Evolutionary conservation across 2,797 vertebrate species (phyloP).

Genomic region (Pogonophryne albipinna): DNA sequence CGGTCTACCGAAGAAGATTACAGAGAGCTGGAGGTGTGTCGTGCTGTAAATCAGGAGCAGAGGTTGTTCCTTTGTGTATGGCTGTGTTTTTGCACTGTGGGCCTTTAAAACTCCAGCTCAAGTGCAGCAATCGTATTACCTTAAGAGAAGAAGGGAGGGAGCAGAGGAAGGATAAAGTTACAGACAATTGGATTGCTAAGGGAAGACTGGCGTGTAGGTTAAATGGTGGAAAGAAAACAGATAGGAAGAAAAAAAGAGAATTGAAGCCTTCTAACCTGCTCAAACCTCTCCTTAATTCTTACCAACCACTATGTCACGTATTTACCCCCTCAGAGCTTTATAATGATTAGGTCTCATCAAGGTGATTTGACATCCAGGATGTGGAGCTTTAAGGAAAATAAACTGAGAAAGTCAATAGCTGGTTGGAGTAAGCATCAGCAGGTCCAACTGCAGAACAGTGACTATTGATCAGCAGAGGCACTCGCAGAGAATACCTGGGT

Average conservation of each 20-base stretch:
- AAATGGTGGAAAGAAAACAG: conserved; percentile 17
- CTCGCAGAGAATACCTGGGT: conserved; percentile 62
- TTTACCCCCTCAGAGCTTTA: conserved; percentile 27
- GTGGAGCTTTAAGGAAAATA: conserved; percentile 37
- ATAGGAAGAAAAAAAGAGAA: conserved; percentile 9
- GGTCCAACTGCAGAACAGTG: conserved; percentile 53
- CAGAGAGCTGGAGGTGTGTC: conserved; percentile 70
- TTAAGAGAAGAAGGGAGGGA: conserved; percentile 51
- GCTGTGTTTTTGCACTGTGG: background rate
- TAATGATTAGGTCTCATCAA: conserved; percentile 33
- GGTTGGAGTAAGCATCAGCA: conserved; percentile 45
- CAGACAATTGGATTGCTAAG: conserved; percentile 71
- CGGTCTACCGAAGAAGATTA: conserved; percentile 66
- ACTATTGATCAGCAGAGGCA: conserved; percentile 64
- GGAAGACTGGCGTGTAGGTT: conserved; percentile 40
- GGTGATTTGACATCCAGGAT: conserved; percentile 44
- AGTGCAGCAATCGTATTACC: conserved; percentile 77
- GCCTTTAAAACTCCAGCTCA: conserved; percentile 65
- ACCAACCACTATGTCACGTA: conserved; percentile 13
- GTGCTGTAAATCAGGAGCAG: conserved; percentile 61
- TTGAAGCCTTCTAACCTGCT: conserved; percentile 18
- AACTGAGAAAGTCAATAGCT: conserved; percentile 47
- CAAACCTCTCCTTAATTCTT: background rate
- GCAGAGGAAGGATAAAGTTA: conserved; percentile 54
- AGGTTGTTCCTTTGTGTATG: conserved; percentile 39